phyloP scores from a whole-genome alignment of 2,888 invertebrate species.

The Torymus tubicola region DNA sequence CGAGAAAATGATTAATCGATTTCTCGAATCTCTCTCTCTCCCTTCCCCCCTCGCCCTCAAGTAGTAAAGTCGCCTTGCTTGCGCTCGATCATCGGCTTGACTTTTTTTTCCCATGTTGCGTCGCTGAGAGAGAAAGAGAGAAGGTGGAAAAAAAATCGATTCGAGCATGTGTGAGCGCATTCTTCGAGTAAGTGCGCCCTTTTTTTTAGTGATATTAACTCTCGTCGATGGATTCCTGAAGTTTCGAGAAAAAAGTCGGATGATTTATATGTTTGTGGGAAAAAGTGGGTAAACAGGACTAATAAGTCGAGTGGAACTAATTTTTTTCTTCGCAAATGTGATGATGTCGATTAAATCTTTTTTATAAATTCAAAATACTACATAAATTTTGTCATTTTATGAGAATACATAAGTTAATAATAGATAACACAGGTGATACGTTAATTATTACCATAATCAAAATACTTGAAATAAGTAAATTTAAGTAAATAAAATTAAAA shows the following conservation, averaged over 20 bases:
- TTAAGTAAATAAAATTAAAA: too few species aligned
- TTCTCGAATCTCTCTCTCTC: slow-evolving; percentile 61
- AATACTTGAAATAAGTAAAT: too few species aligned
- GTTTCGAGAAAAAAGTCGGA: neutral
- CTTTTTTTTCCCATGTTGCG: slow-evolving; percentile 49
- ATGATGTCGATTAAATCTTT: neutral
- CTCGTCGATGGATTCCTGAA: slow-evolving; percentile 31
- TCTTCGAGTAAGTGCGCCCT: slow-evolving; percentile 42
- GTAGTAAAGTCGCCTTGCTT: neutral
- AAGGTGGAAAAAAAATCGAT: slow-evolving; percentile 40
- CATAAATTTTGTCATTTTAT: neutral
- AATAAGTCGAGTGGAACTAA: slow-evolving; percentile 15
- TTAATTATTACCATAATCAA: too few species aligned
- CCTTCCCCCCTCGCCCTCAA: slow-evolving; percentile 50
- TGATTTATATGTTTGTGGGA: slow-evolving; percentile 33
- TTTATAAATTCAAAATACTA: neutral
- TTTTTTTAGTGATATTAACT: slow-evolving; percentile 48
- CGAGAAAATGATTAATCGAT: slow-evolving; percentile 72
- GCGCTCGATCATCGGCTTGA: slow-evolving; percentile 43
- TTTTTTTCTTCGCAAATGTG: neutral
- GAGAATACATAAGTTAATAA: too few species aligned
- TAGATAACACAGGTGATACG: too few species aligned
- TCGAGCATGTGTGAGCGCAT: slow-evolving; percentile 6
- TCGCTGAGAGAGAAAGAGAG: neutral
- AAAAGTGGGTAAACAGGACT: neutral